phyloP scores from a whole-genome alignment of 2,888 invertebrate genomes.

The Drosophila putrida region DNA sequence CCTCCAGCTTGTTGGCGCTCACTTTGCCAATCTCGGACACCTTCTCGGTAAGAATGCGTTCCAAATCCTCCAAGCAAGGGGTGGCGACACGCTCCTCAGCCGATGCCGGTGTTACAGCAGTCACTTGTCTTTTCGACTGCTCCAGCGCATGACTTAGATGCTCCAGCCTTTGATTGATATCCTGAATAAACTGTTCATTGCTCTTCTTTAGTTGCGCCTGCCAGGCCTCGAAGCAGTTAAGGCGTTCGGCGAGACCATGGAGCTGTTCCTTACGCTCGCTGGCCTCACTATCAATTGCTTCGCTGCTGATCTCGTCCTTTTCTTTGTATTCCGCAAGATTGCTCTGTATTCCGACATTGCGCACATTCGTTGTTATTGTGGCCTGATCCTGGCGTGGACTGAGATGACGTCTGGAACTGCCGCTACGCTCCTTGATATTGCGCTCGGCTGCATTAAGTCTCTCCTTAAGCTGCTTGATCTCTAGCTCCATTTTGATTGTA shows the following conservation, averaged over 20 bases:
- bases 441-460: constrained; percentile 88
- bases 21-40: constrained; percentile 76
- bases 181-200: constrained; percentile 72
- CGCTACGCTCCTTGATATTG: constrained; percentile 84
- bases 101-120: constrained; percentile 3
- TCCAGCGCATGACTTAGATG: constrained; percentile 65
- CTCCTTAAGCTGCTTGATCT: constrained; percentile 89
- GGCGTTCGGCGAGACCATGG: constrained; percentile 61
- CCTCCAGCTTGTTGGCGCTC: constrained; percentile 73
- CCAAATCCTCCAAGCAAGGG: constrained; percentile 73
- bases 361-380: constrained; percentile 25
- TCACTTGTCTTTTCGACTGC: constrained; percentile 34
- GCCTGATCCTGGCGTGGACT: constrained; percentile 54
- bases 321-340: constrained; percentile 74
- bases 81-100: constrained; percentile 50
- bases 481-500: constrained; percentile 88
- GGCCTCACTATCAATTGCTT: constrained; percentile 48
- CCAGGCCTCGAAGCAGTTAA: constrained; percentile 75
- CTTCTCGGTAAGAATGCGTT: constrained; percentile 74
- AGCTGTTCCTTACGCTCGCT: constrained; percentile 68
- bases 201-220: constrained; percentile 67
- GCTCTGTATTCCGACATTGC: constrained; percentile 75
- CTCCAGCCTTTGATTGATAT: constrained; percentile 75
- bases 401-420: constrained; percentile 22
- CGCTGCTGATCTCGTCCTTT: constrained; percentile 63